Evolutionary conservation across 2,113 vertebrate species (phyloP), one percentile per base, ranked within the genome.

Genomic region (Chaetodon auriga): DNA sequence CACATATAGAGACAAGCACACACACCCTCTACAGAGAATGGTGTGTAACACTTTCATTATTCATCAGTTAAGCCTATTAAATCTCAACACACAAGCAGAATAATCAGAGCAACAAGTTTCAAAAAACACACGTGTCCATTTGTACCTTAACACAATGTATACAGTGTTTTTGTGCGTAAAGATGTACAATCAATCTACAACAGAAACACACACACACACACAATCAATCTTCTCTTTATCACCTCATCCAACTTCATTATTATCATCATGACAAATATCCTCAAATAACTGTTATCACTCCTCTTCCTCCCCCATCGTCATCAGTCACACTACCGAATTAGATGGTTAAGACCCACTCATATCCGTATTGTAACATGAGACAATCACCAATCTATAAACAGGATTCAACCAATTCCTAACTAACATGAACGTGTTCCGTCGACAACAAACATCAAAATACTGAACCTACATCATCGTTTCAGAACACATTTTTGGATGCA

Each of bases 61-160:
- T 85, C 73, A 90, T 85, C 62, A 87, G 79, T 38, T 72, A 55
- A 60, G 73, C 62, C 65, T 23, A 87, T 89, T 82, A 82, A 85
- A 86, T 79, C 16, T 60, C 35, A 2, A 72, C 55, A 81, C 76
- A 83, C 68, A 92, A 86, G 90, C 75, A 87, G 78, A 89, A 88
- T 92, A 91, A 93, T 91, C 81, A 89, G 81, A 86, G 68, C 6
- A 83, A 85, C 63, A 43, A 49, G 23, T 57, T 43, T 43, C 51
- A 53, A 69, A 65, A 89, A 81, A 41, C 21, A 5, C 15, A 35
- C 49, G 46, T 61, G 49, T 30, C 69, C n/a, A 78, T 63, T 38
- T 25, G 60, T 11, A 46, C 43, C 1, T 71, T 66, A 53, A 54
- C 54, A n/a, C 21, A 48, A 41, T 5, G 8, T 30, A 30, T 30